Conservation (phyloP, 2,113 vertebrate species). For the Vidua chalybeata region DNA sequence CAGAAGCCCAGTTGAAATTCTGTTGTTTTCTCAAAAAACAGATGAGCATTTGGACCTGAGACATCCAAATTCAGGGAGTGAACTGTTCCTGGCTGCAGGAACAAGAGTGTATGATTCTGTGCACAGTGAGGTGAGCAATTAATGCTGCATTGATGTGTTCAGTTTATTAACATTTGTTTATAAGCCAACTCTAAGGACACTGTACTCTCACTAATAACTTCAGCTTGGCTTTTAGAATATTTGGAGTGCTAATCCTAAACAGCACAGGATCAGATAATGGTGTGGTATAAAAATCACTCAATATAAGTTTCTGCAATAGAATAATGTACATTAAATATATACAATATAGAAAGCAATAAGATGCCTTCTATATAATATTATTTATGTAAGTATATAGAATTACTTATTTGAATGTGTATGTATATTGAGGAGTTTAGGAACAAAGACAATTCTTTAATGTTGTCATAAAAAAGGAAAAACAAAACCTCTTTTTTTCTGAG, state of each 20-base stretch:
- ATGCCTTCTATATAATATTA: not conserved
- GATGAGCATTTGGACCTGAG: not conserved
- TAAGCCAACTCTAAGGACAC: not conserved
- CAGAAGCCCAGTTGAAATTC: not conserved
- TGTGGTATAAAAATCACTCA: not conserved
- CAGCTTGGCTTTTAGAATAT: not conserved
- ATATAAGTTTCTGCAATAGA: not conserved
- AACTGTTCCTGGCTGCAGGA: not conserved
- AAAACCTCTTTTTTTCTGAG: not conserved
- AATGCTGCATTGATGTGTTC: not conserved
- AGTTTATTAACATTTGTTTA: not conserved
- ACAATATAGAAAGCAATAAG: not conserved
- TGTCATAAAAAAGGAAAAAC: not conserved
- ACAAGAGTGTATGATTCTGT: not conserved
- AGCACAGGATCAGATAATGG: not conserved
- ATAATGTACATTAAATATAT: not conserved
- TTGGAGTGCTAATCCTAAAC: not conserved
- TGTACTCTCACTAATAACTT: not conserved
- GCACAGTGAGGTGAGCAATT: not conserved
- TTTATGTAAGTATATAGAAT: not conserved
- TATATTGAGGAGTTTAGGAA: not conserved
- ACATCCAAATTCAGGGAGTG: not conserved
- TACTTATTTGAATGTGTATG: not conserved
- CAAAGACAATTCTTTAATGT: not conserved
- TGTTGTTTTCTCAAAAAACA: not conserved